phyloP scores from a whole-genome alignment of 2,888 invertebrate species.

The Argyresthia albistria region DNA sequence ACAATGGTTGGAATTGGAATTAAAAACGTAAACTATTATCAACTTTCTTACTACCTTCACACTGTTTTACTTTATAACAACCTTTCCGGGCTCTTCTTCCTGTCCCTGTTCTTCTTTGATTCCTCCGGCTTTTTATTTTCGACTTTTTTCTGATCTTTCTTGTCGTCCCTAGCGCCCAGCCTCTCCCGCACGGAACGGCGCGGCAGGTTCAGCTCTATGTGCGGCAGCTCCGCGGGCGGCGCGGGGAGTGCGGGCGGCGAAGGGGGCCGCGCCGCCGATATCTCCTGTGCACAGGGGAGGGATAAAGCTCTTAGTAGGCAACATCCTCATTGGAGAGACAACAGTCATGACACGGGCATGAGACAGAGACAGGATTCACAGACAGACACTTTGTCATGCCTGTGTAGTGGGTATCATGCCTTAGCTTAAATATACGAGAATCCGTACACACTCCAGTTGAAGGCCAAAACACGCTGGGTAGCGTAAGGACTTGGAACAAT shows the following conservation, averaged over 20 bases:
- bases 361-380: no score
- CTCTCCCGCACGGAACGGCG: conserved; percentile 61
- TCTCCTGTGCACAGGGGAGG: conserved; percentile 1
- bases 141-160: conserved; percentile 19
- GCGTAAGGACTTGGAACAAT: no score
- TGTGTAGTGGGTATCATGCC: no score
- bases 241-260: neutral
- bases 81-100: conserved; percentile 49
- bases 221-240: conserved; percentile 40
- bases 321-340: no score
- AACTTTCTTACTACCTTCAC: conserved; percentile 38
- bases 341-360: no score
- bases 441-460: no score
- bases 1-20: no score
- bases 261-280: neutral
- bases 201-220: conserved; percentile 60
- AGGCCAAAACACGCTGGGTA: no score
- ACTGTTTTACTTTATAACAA: conserved; percentile 23
- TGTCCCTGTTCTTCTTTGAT: neutral
- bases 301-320: neutral
- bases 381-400: no score
- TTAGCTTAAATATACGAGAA: no score
- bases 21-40: conserved; percentile 1
- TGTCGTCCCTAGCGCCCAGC: conserved; percentile 28
- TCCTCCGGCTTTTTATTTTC: conserved; percentile 12